Base-by-base conservation (phyloP, 2,888 invertebrate genomes). In the Acleris sparsana region DNA sequence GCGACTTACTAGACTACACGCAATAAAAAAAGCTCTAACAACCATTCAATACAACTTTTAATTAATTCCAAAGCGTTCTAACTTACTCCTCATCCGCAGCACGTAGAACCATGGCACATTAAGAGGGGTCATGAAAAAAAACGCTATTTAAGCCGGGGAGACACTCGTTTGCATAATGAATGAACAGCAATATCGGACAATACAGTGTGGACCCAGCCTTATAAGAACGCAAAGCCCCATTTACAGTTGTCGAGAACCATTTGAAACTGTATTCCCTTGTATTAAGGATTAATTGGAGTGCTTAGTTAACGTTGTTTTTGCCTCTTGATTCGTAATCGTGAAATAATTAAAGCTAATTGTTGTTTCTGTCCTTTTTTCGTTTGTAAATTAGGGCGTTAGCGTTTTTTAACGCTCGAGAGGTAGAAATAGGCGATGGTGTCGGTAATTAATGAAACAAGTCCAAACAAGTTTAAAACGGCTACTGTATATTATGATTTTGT, bases 331-430 rank as follows among this genome's bases (percentile, higher is more conserved):
- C 67, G 66, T 66, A 66, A 66, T 66, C 66, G 56, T 18, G 52
- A 61, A 57, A 66, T 66, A 66, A 66, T 66, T 66, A 66, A 62
- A 57, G 66, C 66, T 62, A 66, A 66, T 66, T 66, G 66, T 66
- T 57, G 61, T 61, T 29, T 39, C 39, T 61, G 60, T 65, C 20
- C 18, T 65, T 22, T 64, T 59, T 51, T 56, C 46, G 18, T 17
- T 48, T 67, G 63, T 58, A 53, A 63, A 59, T 63, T 53, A 67
- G 58, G 62, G 63, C 46, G 6, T 46, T 48, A 20, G 53, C 46
- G 57, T 51, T 58, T 52, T 56, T 44, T 56, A 61, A 33, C 22
- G 52, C 33, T 18, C 22, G 22, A 43, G 52, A 39, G 56, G 55
- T 59, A 33, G 11, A 33, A 29, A 33, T 33, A 11, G 33, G 33